Percentiles rank a stretch among this genome's conserved stretches.
Evolutionary conservation across 2,797 vertebrate genomes (phyloP).

Genomic region (Neopelma chrysocephalum): DNA sequence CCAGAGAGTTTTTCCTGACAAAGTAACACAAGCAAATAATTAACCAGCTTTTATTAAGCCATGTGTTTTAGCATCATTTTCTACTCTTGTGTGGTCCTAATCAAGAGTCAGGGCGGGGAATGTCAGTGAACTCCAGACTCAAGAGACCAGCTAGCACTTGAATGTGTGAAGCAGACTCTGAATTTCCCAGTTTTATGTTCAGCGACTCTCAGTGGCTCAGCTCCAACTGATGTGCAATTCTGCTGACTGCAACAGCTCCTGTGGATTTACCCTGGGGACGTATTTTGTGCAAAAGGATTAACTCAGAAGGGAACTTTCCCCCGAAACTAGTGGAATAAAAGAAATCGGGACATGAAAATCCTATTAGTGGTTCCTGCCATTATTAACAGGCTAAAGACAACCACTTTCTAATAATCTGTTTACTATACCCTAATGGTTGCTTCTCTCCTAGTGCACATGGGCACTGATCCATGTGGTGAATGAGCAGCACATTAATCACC

Average conservation of each 20-base stretch:
- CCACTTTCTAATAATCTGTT: constrained; percentile 29
- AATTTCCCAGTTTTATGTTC: neutral
- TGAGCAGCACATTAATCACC: neutral
- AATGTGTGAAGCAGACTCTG: neutral
- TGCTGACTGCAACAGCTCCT: neutral
- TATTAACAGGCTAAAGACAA: constrained; percentile 20
- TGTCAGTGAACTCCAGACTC: neutral
- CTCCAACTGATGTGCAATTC: neutral
- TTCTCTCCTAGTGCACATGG: neutral
- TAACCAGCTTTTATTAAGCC: constrained; percentile 10
- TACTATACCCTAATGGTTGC: neutral
- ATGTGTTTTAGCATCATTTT: neutral
- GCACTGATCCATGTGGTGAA: neutral
- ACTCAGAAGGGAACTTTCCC: constrained; percentile 28
- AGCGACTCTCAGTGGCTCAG: neutral
- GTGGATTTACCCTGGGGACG: neutral
- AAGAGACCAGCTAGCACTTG: neutral
- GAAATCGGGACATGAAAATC: constrained; percentile 23
- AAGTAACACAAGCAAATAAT: neutral
- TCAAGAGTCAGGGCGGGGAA: neutral
- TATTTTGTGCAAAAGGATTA: constrained; percentile 39
- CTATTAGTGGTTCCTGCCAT: neutral
- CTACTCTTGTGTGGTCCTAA: neutral
- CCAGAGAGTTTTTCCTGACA: neutral
- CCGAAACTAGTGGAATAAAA: constrained; percentile 27